A percentile compares a stretch with the other conserved stretches of the same genome.
These are phyloP conservation scores for Bombus confusus DNA, from an alignment of 1,140 invertebrate species.

Conservation along the genomic window DNA sequence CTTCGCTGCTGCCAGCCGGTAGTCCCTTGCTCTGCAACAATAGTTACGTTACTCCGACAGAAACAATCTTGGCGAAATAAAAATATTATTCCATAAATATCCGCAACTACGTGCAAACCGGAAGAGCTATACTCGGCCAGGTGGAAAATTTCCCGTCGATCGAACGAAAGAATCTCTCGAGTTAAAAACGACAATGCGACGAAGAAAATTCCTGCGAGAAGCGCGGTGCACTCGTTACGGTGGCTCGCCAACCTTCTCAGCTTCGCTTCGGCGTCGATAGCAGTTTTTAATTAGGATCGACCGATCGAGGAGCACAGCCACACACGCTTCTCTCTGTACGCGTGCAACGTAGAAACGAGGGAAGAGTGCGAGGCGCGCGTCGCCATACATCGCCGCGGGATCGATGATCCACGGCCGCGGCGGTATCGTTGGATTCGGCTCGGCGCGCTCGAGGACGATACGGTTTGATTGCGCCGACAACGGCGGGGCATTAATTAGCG, in stretches of 20 bases:
- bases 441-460: constrained; percentile 66
- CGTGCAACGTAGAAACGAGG: not conserved
- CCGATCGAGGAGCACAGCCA: constrained; percentile 16
- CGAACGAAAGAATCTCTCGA: constrained; percentile 1
- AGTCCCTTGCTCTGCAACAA: not conserved
- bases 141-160: not conserved
- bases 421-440: constrained; percentile 46
- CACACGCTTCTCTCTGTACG: not conserved
- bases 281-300: constrained; percentile 61
- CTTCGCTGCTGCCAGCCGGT: no score
- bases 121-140: not conserved
- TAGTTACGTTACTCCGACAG: not conserved
- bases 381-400: constrained; percentile 43
- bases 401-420: constrained; percentile 59
- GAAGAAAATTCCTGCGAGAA: constrained; percentile 4
- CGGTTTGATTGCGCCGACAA: constrained; percentile 79
- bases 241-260: not conserved
- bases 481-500: constrained; percentile 80
- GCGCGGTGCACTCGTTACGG: not conserved
- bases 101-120: no score
- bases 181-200: constrained; percentile 2
- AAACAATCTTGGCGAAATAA: not conserved
- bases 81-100: constrained; percentile 1
- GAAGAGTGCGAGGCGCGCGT: not conserved
- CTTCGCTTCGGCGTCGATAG: constrained; percentile 6